A percentile compares a stretch with the other conserved stretches of the same genome.
Evolutionary conservation across 2,797 vertebrate genomes (phyloP).

Genomic region (Odontamblyopus rebecca): DNA sequence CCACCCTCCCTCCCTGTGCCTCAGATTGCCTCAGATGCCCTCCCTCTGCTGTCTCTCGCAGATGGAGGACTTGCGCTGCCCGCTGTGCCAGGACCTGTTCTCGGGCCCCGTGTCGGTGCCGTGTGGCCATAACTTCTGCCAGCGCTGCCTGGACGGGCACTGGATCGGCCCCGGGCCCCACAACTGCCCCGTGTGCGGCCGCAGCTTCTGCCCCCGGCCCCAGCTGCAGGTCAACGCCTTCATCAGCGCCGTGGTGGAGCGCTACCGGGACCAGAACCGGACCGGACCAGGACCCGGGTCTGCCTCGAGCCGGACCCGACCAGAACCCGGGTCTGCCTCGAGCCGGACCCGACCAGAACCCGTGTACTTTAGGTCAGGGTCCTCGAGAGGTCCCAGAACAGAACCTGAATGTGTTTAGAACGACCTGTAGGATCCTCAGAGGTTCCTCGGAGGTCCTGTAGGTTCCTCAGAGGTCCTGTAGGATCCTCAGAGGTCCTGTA

Average conservation of each 20-base stretch:
- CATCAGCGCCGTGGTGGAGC: background rate
- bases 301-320: too few species aligned
- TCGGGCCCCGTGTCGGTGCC: background rate
- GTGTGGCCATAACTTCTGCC: background rate
- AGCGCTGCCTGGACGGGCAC: background rate
- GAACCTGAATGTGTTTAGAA: too few species aligned
- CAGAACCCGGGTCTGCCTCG: too few species aligned
- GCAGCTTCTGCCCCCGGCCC: background rate
- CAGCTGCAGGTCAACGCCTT: background rate
- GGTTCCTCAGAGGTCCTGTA: too few species aligned
- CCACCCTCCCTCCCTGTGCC: too few species aligned
- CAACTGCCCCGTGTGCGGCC: background rate
- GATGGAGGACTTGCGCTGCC: background rate
- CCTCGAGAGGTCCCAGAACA: too few species aligned
- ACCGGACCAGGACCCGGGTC: too few species aligned
- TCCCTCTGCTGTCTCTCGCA: background rate
- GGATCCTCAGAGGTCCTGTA: too few species aligned
- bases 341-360: too few species aligned
- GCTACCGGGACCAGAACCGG: background rate
- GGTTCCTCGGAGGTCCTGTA: too few species aligned
- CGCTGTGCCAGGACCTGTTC: background rate
- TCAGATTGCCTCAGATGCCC: background rate
- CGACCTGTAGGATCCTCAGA: too few species aligned
- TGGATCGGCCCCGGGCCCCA: background rate
- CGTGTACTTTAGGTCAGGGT: too few species aligned